Evolutionary conservation across 2,888 invertebrate genomes (phyloP).

Genomic region (Tenodera sinensis): DNA sequence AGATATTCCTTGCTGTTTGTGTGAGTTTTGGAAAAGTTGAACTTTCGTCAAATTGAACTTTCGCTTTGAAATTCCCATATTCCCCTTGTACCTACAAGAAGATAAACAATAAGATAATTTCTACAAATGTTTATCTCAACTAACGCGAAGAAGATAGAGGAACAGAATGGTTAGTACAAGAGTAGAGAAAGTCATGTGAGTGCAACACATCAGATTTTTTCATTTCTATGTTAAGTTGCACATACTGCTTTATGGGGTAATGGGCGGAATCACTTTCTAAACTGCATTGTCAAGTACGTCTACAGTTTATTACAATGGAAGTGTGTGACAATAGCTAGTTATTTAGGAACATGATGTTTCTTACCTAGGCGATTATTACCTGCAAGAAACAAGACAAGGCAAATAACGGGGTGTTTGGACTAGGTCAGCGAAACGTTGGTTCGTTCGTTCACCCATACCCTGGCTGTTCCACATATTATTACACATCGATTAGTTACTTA

Average conservation of each 20-base stretch:
- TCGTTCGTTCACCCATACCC: background rate
- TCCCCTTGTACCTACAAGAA: too few species aligned
- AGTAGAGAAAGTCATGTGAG: too few species aligned
- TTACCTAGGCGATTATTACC: background rate
- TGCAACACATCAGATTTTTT: too few species aligned
- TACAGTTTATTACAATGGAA: background rate
- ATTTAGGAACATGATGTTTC: background rate
- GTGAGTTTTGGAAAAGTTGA: too few species aligned
- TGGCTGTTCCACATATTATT: background rate
- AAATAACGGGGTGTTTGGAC: background rate
- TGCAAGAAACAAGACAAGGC: background rate
- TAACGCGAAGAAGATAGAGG: too few species aligned
- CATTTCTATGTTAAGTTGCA: too few species aligned
- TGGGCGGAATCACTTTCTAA: background rate
- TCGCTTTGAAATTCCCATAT: too few species aligned
- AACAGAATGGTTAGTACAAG: too few species aligned
- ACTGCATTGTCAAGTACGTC: background rate
- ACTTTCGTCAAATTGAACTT: too few species aligned
- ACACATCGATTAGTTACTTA: background rate
- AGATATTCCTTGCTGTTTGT: too few species aligned
- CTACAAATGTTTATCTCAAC: too few species aligned
- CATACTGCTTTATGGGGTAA: background rate
- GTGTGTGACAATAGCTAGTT: background rate
- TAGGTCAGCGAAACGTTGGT: background rate
- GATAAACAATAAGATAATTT: too few species aligned